phyloP scores from a whole-genome alignment of 1,140 invertebrate species.

The Melitaea cinxia region DNA sequence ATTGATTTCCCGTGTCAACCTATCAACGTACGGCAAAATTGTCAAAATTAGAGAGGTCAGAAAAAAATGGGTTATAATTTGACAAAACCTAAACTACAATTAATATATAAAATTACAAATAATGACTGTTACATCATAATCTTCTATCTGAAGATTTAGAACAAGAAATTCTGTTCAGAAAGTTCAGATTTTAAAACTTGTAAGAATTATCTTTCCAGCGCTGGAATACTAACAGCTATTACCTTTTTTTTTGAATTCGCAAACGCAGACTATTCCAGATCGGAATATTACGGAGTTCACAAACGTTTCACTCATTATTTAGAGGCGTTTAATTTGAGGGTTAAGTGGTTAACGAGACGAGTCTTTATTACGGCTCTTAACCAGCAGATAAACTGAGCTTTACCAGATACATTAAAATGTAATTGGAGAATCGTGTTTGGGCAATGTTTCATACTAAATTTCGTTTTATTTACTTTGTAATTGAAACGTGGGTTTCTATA shows the following conservation, averaged over 20 bases:
- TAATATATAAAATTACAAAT: no score
- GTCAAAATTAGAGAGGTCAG: no score
- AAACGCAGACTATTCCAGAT: neutral
- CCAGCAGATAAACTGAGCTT: constrained; percentile 2
- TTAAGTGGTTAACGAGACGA: constrained; percentile 14
- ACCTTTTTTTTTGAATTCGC: neutral
- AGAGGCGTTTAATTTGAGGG: constrained; percentile 16
- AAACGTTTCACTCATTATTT: constrained; percentile 10
- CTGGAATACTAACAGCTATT: neutral
- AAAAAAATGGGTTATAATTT: no score
- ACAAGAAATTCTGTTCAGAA: no score
- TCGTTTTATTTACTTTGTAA: neutral
- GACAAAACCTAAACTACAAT: no score
- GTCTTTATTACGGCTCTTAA: constrained; percentile 8
- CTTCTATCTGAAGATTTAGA: no score
- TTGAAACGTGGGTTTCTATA: neutral
- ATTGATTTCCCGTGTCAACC: no score
- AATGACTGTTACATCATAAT: no score
- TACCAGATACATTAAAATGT: constrained; percentile 15
- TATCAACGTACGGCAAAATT: no score
- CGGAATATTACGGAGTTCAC: neutral
- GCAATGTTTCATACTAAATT: neutral
- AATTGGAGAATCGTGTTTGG: constrained; percentile 12
- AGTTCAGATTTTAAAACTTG: no score
- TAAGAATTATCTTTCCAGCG: neutral